These are phyloP conservation scores for Sarcophaga caerulescens DNA, from an alignment of 2,888 invertebrate species.

Conservation along the genomic window DNA sequence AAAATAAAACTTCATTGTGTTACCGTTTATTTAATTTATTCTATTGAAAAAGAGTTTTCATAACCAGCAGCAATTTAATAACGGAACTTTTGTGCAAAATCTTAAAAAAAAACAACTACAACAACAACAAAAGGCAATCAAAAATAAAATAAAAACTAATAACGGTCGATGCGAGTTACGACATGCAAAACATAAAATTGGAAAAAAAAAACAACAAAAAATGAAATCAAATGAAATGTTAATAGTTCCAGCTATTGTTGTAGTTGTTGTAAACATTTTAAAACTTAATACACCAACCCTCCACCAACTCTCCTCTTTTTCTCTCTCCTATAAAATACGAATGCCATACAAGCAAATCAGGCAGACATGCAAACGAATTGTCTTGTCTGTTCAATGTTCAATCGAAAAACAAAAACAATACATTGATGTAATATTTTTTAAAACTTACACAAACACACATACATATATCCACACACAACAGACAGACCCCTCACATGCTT, in stretches of 20 bases:
- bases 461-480: background rate
- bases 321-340: too few species aligned
- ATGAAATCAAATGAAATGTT: slow-evolving; percentile 23
- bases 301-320: too few species aligned
- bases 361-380: too few species aligned
- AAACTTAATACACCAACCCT: background rate
- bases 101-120: too few species aligned
- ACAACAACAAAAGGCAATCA: too few species aligned
- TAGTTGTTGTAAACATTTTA: slow-evolving; percentile 46
- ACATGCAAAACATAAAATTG: too few species aligned
- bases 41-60: slow-evolving; percentile 21
- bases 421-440: slow-evolving; percentile 20
- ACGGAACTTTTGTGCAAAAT: slow-evolving; percentile 35
- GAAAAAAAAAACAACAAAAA: background rate
- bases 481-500: background rate
- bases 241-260: slow-evolving; percentile 15
- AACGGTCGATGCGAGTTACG: too few species aligned
- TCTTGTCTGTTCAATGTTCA: too few species aligned
- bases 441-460: background rate
- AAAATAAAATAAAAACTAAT: too few species aligned
- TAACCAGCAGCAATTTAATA: slow-evolving; percentile 56
- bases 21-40: background rate
- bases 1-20: background rate
- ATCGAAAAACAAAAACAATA: background rate
- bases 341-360: too few species aligned